phyloP scores from a whole-genome alignment of 1,140 invertebrate species.

The Aphaenogaster ashmeadi region DNA sequence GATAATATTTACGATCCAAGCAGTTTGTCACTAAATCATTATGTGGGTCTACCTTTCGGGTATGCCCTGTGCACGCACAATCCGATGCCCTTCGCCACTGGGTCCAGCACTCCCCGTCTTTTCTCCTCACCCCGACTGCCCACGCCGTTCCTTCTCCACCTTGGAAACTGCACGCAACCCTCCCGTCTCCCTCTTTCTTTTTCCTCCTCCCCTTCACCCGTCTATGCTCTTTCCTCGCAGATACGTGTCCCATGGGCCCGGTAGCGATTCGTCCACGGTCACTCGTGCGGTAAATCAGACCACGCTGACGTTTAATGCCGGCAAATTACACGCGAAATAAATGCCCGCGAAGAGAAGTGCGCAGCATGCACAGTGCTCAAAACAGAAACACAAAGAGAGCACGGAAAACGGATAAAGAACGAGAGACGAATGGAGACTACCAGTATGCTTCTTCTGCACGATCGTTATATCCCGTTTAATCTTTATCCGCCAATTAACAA shows the following conservation, averaged over 20 bases:
- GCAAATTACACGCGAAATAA: conserved; percentile 87
- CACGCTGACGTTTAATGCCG: conserved; percentile 85
- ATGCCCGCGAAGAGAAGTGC: conserved; percentile 78
- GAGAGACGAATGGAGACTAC: conserved; percentile 45
- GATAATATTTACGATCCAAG: conserved; percentile 79
- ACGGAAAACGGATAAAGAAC: conserved; percentile 50
- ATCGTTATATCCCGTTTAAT: conserved; percentile 56
- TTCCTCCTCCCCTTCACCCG: conserved; percentile 12
- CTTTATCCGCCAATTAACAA: conserved; percentile 57
- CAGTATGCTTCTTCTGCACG: conserved; percentile 35
- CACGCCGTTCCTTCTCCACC: conserved; percentile 44
- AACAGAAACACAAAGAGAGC: conserved; percentile 63
- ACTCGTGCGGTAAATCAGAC: conserved; percentile 85
- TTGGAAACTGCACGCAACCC: conserved; percentile 68
- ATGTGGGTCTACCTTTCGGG: conserved; percentile 48
- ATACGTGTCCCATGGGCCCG: conserved; percentile 82
- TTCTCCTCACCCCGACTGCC: conserved; percentile 9
- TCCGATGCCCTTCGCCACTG: conserved; percentile 46
- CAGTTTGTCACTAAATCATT: conserved; percentile 84
- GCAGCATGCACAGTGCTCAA: conserved; percentile 51
- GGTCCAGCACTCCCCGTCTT: background rate
- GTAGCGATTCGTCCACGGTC: conserved; percentile 85
- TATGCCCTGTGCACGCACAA: conserved; percentile 47
- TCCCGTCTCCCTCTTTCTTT: conserved; percentile 52
- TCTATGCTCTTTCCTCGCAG: conserved; percentile 59